phyloP scores from a whole-genome alignment of 2,888 invertebrate species.

The Prenolepis imparis region DNA sequence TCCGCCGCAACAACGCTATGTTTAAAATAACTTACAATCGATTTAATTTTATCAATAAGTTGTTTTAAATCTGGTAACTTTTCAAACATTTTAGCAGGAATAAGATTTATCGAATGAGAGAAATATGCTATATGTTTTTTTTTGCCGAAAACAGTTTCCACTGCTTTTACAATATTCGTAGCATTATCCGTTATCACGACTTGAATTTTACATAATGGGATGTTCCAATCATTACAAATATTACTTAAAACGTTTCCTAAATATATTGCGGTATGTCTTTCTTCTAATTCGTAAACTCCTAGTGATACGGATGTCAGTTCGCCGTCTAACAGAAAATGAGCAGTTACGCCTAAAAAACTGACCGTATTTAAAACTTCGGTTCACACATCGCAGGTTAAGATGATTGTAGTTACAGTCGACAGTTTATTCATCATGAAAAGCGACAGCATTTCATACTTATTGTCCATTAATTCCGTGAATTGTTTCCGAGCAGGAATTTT shows the following conservation, averaged over 20 bases:
- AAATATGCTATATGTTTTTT: neutral
- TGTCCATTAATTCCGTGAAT: neutral
- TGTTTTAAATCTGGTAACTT: slow-evolving; percentile 64
- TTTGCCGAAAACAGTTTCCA: neutral
- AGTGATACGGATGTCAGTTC: too few species aligned
- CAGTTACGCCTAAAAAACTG: too few species aligned
- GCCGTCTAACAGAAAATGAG: too few species aligned
- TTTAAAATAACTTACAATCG: slow-evolving; percentile 79
- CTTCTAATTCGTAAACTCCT: too few species aligned
- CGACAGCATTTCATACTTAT: slow-evolving; percentile 26
- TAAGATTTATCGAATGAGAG: slow-evolving; percentile 2
- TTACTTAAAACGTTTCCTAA: slow-evolving; percentile 70
- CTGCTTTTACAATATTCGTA: slow-evolving; percentile 9
- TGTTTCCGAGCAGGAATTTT: neutral
- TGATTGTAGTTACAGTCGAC: too few species aligned
- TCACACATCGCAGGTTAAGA: too few species aligned
- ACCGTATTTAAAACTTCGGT: too few species aligned
- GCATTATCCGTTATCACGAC: slow-evolving; percentile 60
- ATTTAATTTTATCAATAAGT: slow-evolving; percentile 72
- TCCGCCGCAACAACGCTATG: slow-evolving; percentile 74
- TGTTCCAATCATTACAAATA: slow-evolving; percentile 69
- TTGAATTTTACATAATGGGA: slow-evolving; percentile 72
- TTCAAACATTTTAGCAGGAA: slow-evolving; percentile 3
- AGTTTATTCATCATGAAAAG: slow-evolving; percentile 26
- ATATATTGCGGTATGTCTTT: too few species aligned